These are phyloP conservation scores for Gonatopus flavifemur DNA, from an alignment of 1,140 invertebrate genomes.

Conservation along the genomic window DNA sequence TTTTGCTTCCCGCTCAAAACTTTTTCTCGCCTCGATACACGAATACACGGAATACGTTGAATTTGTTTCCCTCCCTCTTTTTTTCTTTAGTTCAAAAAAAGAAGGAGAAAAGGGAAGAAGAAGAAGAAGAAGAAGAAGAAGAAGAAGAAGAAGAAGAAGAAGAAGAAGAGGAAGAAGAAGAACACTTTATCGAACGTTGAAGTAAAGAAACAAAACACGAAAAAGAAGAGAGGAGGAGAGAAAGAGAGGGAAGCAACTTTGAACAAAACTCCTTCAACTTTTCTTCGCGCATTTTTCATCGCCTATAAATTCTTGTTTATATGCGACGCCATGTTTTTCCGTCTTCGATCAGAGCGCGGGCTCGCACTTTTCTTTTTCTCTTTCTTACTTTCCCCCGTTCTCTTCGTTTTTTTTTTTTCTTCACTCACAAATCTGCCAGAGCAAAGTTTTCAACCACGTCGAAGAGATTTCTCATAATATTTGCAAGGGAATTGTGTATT, in stretches of 20 bases:
- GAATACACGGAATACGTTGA: not conserved
- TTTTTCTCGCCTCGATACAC: too few species aligned
- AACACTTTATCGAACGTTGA: constrained; percentile 10
- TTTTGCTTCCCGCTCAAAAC: too few species aligned
- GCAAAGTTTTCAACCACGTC: constrained; percentile 31
- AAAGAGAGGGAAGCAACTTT: constrained; percentile 11
- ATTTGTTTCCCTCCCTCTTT: not conserved
- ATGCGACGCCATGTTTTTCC: constrained; percentile 52
- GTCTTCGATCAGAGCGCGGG: constrained; percentile 44
- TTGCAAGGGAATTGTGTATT: too few species aligned
- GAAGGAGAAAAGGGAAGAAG: not conserved
- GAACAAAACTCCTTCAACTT: constrained; percentile 1
- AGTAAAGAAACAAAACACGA: constrained; percentile 5
- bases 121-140: not conserved
- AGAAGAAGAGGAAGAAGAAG: constrained; percentile 6
- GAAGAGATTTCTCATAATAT: constrained; percentile 35
- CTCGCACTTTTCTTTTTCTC: constrained; percentile 12
- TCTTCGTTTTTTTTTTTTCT: too few species aligned
- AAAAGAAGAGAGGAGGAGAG: constrained; percentile 5
- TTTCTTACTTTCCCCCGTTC: too few species aligned
- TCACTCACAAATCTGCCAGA: constrained; percentile 21
- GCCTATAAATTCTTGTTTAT: constrained; percentile 52
- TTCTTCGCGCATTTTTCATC: not conserved
- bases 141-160: constrained; percentile 11
- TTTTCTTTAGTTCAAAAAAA: not conserved